These are phyloP conservation scores for Helicoverpa armigera DNA, from an alignment of 1,140 invertebrate species.

Conservation along the genomic window DNA sequence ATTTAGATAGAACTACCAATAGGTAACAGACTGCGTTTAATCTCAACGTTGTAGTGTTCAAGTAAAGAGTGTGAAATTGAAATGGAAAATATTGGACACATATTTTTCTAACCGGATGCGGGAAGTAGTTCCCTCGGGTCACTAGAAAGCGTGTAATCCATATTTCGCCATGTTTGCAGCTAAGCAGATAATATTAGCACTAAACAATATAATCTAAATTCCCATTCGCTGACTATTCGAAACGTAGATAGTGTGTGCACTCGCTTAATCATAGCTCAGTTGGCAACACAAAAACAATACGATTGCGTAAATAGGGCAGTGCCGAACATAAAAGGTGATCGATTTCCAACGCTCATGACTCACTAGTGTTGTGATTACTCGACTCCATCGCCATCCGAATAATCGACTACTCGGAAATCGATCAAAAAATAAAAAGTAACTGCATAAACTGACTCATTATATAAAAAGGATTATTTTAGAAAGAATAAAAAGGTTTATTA, in stretches of 20 bases:
- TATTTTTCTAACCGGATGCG: no score
- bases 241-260: conserved; percentile 7
- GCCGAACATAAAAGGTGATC: conserved; percentile 27
- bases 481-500: conserved; percentile 25
- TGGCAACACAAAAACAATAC: conserved; percentile 45
- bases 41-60: no score
- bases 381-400: conserved; percentile 14
- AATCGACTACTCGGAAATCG: conserved; percentile 35
- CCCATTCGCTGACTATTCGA: conserved; percentile 31
- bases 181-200: no score
- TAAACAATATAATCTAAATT: not conserved
- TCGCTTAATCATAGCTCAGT: conserved; percentile 39
- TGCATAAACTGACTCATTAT: conserved; percentile 30
- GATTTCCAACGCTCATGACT: conserved; percentile 30
- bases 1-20: no score
- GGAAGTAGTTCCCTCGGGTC: no score
- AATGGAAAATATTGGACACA: no score
- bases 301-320: conserved; percentile 46
- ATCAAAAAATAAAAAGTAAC: conserved; percentile 31
- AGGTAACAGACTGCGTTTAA: not conserved
- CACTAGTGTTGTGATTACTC: conserved; percentile 37
- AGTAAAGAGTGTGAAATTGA: no score
- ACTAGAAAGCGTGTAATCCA: no score
- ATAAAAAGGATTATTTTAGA: conserved; percentile 36
- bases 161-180: no score